Evolutionary conservation across 2,113 vertebrate species (phyloP), one percentile per base, ranked within the genome.

Genomic region (Cavia porcellus): DNA sequence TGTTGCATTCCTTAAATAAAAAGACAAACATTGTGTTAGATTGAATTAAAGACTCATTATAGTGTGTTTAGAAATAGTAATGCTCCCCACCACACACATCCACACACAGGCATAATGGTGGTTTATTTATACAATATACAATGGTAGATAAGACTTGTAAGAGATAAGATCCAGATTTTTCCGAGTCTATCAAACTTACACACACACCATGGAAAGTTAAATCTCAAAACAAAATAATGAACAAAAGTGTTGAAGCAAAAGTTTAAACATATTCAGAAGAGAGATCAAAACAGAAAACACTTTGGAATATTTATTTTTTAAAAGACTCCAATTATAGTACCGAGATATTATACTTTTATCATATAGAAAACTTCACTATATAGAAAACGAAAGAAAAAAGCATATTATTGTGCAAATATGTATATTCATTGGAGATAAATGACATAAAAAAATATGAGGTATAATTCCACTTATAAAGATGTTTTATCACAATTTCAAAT

Each of bases 171-270:
- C 55, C 12, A 14, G 32, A 59, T 22, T 79, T 45, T 87, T 80
- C n/a, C 92, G 79, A 82, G 15, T 87, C 72, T 5, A 11, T 32
- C 35, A 25, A 2, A 59, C 13, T 89, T 64, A 20, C 6, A n/a
- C n/a, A 70, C 4, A 75, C 5, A 28, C 45, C 47, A 25, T 5
- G 42, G 38, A 92, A 96, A 86, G n/a, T 22, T 86, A 93, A 91
- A 93, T 75, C 70, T 88, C 9, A 70, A 20, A 75, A 42, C 25
- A 80, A 86, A 82, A 62, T 74, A 74, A 82, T 85, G 14, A 92
- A 84, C 19, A n/a, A n/a, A n/a, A n/a, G n/a, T 92, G 1, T 15
- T 52, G 17, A 74, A 86, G 28, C 12, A 47, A 32, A 92, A 55
- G 17, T 83, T 89, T 57, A 77, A 91, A 70, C 22, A 86, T 32